Evolutionary conservation across 2,797 vertebrate species (phyloP), one percentile per base, ranked within the genome.

Genomic region (Semotilus atromaculatus): DNA sequence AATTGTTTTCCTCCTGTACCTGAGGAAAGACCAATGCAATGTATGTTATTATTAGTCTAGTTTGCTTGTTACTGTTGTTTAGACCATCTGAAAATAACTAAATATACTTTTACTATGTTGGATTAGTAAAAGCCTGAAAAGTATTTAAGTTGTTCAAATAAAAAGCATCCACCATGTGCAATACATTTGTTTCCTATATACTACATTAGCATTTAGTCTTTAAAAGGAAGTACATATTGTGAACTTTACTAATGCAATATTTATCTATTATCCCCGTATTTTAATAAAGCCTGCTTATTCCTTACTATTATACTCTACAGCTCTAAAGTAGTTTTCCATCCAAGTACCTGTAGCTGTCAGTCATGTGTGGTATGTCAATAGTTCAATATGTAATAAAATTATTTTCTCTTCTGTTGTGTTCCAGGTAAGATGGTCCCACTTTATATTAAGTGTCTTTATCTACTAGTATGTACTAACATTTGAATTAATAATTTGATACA

Each of bases 1-100:
- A 55, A 55, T 55, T 29, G 75, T 21, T 83, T 83, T 83, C 51
- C 18, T 83, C 77, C n/a, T 67, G 60, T 83, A 83, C 23, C n/a
- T 43, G 58, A 83, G 45, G 80, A 45, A 81, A 80, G 7, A 82
- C 26, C 80, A 73, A 64, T 73, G 34, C 60, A 76, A 38, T 83
- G 70, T 72, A n/a, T 74, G 43, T 68, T 55, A 43, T 68, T 66
- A 51, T 67, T 76, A 83, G 72, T 23, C 64, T 68, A 43, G 43
- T 29, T 45, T 84, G 43, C 45, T 77, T 70, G 31, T 77, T 77
- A 16, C 45, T 68, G 73, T 83, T 83, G 71, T 75, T 38, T 18
- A 26, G 23, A 75, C 23, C 40, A 66, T 34, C 14, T 79, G 40
- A 66, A 66, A 66, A 62, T 29, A 13, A 19, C 18, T 23, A 53